Percentiles rank a stretch among this genome's conserved stretches.
Conservation (phyloP, 2,888 invertebrate species). For the Tolmerus cingulatus region DNA sequence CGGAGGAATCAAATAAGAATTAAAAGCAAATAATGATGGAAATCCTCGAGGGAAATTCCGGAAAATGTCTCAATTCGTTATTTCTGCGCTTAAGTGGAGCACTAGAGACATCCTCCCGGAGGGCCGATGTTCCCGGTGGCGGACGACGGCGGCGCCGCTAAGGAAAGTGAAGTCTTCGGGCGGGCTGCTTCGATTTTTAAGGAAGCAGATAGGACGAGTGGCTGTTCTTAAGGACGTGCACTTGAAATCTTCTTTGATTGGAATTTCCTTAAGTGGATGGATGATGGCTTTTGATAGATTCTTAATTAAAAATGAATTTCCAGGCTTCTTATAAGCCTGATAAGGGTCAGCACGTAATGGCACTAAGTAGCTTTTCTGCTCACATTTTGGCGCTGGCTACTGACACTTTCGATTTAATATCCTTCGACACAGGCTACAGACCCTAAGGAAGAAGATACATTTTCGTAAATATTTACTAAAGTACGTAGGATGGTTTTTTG, state of each 20-base stretch:
- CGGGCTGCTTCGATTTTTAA: slow-evolving; percentile 6
- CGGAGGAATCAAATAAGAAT: slow-evolving; percentile 46
- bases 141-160: not conserved
- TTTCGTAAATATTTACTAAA: not conserved
- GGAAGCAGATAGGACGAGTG: not conserved
- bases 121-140: not conserved
- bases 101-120: slow-evolving; percentile 29
- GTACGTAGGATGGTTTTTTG: not conserved
- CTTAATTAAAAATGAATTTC: slow-evolving; percentile 26
- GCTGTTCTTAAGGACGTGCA: not conserved
- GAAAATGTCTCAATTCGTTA: slow-evolving; percentile 45
- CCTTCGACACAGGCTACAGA: not conserved
- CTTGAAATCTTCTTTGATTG: slow-evolving; percentile 25
- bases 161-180: not conserved
- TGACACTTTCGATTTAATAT: not conserved
- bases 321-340: not conserved
- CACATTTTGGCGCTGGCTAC: not conserved
- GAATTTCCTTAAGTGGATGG: slow-evolving; percentile 35
- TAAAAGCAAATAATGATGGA: slow-evolving; percentile 48
- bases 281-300: slow-evolving; percentile 30
- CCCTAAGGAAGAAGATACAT: not conserved
- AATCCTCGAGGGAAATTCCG: slow-evolving; percentile 46
- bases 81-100: slow-evolving; percentile 13
- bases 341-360: slow-evolving; percentile 3
- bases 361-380: not conserved